These are phyloP conservation scores for Magallana ariakensis DNA, from an alignment of 1,140 invertebrate species.

Conservation along the genomic window DNA sequence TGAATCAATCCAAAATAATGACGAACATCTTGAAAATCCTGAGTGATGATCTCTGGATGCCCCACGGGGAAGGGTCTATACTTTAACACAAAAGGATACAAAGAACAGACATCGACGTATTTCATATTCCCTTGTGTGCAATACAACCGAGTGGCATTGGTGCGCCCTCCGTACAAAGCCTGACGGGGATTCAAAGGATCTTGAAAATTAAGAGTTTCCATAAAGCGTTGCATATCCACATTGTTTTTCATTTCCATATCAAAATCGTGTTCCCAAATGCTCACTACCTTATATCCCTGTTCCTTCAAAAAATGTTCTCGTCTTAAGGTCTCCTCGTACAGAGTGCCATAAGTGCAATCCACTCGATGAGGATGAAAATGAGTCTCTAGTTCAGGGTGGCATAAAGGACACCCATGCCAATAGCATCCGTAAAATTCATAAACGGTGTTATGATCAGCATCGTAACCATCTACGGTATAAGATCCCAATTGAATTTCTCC, in stretches of 20 bases:
- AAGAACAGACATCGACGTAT: conserved; percentile 44
- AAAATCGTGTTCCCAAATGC: background rate
- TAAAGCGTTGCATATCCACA: background rate
- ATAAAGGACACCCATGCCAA: conserved; percentile 60
- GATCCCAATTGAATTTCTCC: background rate
- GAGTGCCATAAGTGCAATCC: background rate
- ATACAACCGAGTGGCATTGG: conserved; percentile 39
- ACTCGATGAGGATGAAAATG: background rate
- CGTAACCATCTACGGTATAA: conserved; percentile 25
- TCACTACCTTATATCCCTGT: background rate
- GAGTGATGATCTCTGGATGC: conserved; percentile 47
- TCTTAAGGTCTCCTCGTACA: background rate
- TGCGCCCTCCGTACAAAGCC: conserved; percentile 41
- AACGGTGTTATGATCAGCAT: conserved; percentile 25
- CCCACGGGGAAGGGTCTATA: conserved; percentile 32
- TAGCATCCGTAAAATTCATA: conserved; percentile 58
- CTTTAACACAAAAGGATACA: conserved; percentile 42
- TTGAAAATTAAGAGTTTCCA: background rate
- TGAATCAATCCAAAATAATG: conserved; percentile 46
- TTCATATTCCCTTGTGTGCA: background rate
- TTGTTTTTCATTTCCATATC: background rate
- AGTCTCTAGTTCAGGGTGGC: conserved; percentile 12
- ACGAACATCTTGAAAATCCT: conserved; percentile 21
- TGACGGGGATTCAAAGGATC: conserved; percentile 32
- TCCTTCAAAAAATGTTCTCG: background rate